Evolutionary conservation across 1,140 invertebrate species (phyloP), one percentile per base, ranked within the genome.

Genomic region (Dendrolimus kikuchii): DNA sequence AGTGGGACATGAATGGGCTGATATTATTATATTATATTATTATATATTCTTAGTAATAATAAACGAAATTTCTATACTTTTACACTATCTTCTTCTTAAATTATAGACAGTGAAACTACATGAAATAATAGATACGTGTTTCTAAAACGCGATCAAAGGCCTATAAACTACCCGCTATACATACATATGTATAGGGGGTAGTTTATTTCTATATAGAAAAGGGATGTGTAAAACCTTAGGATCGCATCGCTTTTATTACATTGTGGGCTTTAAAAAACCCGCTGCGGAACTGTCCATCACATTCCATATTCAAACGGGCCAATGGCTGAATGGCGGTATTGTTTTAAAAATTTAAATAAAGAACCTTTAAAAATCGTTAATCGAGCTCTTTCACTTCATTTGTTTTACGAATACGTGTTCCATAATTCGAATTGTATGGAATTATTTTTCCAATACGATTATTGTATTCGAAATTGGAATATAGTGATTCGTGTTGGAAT

Each of bases 331-430:
- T 75, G 72, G 68, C 61, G 43, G 68, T 73, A 81, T 83, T 83
- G 80, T 83, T 83, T 83, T 83, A 81, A 71, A 77, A 77, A 71
- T 60, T 65, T 66, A 72, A 73, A 73, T 74, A 77, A 80, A 75
- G 76, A 72, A 78, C 61, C 60, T 71, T 75, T 71, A 55, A 68
- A 71, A 77, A 75, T 74, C 71, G 73, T 76, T 79, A 76, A 81
- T 83, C 71, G 77, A 68, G 61, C 57, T 78, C 65, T 81, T 79
- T 77, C 76, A 80, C 73, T 80, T 80, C 77, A 80, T 82, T 77
- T 71, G 70, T 71, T 71, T 68, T 55, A 61, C 7, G 53, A 43
- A 49, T 44, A 23, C 53, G 38, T 47, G 53, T 55, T 55, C 47
- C 23, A 23, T 23, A 23, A 23, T 23, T 23, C 23, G 23, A 23